phyloP scores from a whole-genome alignment of 2,113 vertebrate genomes.

The Poicephalus gulielmi region DNA sequence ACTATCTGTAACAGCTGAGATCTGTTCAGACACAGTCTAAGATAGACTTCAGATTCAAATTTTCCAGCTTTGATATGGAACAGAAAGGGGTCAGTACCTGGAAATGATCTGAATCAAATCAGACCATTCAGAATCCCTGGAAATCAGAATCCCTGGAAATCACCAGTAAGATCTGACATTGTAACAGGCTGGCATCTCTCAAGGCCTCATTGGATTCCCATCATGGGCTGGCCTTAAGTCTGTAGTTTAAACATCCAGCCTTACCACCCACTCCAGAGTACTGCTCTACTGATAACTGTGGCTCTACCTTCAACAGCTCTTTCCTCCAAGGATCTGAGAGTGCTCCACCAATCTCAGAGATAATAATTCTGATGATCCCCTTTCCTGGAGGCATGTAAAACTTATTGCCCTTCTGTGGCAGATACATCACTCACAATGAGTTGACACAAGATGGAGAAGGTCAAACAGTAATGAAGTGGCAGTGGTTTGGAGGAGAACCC shows the following conservation, averaged over 20 bases:
- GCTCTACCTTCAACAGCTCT: not conserved
- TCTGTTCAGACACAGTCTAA: not conserved
- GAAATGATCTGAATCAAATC: not conserved
- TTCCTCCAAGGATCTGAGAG: not conserved
- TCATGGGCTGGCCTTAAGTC: not conserved
- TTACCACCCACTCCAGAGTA: not conserved
- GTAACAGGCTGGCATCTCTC: not conserved
- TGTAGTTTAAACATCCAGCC: not conserved
- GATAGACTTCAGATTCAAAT: not conserved
- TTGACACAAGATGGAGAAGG: not conserved
- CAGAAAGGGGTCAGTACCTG: not conserved
- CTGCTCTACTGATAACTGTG: not conserved
- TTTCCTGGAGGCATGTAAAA: not conserved
- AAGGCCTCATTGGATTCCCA: not conserved
- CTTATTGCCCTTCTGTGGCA: not conserved
- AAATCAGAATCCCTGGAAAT: not conserved
- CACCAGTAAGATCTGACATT: not conserved
- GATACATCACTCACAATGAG: not conserved
- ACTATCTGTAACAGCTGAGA: not conserved
- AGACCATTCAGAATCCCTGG: too few relatives aligned
- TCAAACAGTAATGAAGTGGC: conserved; percentile 35
- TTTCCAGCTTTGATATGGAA: not conserved
- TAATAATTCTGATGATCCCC: not conserved
- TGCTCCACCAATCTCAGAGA: not conserved
- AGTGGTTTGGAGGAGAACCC: conserved; percentile 19